Evolutionary conservation across 2,113 vertebrate genomes (phyloP).

Genomic region (Crotalus viridis): DNA sequence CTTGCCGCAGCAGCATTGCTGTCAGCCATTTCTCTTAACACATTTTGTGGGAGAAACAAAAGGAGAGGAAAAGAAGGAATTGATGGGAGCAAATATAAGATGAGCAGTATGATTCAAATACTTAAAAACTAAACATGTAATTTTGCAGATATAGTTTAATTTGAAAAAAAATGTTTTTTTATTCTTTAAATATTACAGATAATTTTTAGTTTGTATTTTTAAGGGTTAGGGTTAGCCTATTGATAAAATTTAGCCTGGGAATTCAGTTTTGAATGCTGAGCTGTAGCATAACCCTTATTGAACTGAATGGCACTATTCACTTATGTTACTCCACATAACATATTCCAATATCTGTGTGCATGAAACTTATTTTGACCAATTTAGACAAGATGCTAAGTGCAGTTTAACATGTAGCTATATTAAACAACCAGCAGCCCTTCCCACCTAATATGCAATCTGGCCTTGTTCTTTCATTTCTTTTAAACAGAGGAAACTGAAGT

Average conservation of each 20-base stretch:
- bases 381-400: neutral
- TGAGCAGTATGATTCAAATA: neutral
- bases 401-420: neutral
- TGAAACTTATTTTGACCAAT: neutral
- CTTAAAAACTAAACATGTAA: neutral
- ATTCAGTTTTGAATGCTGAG: neutral
- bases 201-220: slow-evolving; percentile 41
- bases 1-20: neutral
- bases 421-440: neutral
- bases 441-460: neutral
- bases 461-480: neutral
- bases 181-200: slow-evolving; percentile 33
- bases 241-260: slow-evolving; percentile 8
- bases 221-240: neutral
- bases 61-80: neutral
- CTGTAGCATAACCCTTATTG: neutral
- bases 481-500: neutral
- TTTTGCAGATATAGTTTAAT: neutral
- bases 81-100: neutral
- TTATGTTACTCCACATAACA: neutral
- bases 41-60: neutral
- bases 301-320: neutral
- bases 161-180: slow-evolving; percentile 2
- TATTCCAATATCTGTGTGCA: neutral
- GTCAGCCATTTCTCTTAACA: neutral